Evolutionary conservation across 2,888 invertebrate species (phyloP).

Genomic region (Watsonalla binaria): DNA sequence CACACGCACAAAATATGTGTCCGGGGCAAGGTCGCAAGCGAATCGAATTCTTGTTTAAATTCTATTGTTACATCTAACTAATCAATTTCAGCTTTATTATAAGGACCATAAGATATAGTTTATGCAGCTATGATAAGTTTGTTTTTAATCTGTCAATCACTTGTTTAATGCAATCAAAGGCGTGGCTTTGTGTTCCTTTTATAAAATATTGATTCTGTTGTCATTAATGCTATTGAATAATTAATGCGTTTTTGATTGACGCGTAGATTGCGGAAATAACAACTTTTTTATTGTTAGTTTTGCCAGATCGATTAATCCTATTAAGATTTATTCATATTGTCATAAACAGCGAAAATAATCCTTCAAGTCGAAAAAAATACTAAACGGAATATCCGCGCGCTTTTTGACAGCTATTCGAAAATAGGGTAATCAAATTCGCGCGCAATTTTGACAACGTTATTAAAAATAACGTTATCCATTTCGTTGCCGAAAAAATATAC

Average conservation of each 20-base stretch:
- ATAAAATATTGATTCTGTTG: not conserved
- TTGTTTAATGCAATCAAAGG: not conserved
- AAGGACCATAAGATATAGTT: not conserved
- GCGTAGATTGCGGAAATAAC: not conserved
- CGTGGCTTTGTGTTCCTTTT: not conserved
- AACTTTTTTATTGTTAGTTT: not conserved
- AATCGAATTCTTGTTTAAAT: not conserved
- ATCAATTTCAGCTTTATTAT: not conserved
- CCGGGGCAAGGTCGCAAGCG: constrained; percentile 1
- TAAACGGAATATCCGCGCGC: too few species aligned
- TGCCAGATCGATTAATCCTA: too few species aligned
- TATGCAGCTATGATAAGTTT: not conserved
- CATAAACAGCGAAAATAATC: too few species aligned
- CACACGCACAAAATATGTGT: not conserved
- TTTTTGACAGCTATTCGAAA: too few species aligned
- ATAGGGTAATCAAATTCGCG: not conserved
- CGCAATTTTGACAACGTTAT: not conserved
- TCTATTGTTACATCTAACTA: not conserved
- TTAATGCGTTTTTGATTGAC: too few species aligned
- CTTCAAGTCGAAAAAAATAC: too few species aligned
- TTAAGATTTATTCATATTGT: too few species aligned
- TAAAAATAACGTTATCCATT: not conserved
- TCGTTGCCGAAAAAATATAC: too few species aligned
- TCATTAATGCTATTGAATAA: not conserved
- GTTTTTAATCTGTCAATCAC: not conserved